phyloP scores from a whole-genome alignment of 2,113 vertebrate genomes.

The Rhineura floridana region DNA sequence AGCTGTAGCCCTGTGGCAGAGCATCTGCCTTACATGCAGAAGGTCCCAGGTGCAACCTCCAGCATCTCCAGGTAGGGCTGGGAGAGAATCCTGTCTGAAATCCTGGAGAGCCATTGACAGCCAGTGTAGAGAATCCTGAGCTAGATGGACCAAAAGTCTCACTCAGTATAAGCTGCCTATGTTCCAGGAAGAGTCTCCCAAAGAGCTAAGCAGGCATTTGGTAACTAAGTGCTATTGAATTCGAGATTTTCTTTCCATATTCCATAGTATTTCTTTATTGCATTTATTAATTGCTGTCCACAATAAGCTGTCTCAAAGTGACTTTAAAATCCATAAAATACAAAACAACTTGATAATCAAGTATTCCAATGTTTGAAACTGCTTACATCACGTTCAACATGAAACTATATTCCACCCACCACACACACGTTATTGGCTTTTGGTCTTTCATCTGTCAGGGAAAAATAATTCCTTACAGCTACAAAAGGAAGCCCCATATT shows the following conservation, averaged over 20 bases:
- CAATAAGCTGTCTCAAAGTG: background rate
- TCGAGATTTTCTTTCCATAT: too few species aligned
- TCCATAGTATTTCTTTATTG: background rate
- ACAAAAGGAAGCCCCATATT: background rate
- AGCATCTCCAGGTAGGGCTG: too few species aligned
- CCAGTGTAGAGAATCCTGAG: too few species aligned
- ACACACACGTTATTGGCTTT: background rate
- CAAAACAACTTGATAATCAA: too few species aligned
- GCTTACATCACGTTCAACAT: background rate
- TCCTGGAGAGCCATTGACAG: too few species aligned
- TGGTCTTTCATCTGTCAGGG: background rate
- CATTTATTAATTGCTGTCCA: background rate
- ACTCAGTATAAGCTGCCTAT: background rate
- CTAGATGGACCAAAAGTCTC: too few species aligned
- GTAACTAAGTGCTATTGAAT: too few species aligned
- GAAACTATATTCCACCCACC: background rate
- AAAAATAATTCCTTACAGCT: background rate
- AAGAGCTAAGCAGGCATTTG: background rate
- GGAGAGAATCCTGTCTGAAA: too few species aligned
- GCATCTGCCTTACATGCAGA: too few species aligned
- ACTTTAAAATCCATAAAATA: too few species aligned
- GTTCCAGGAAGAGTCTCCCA: background rate
- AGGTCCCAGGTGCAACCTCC: too few species aligned
- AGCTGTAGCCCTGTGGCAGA: too few species aligned
- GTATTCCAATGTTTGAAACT: background rate